phyloP scores from a whole-genome alignment of 2,113 vertebrate species.

The Nyctereutes procyonoides region DNA sequence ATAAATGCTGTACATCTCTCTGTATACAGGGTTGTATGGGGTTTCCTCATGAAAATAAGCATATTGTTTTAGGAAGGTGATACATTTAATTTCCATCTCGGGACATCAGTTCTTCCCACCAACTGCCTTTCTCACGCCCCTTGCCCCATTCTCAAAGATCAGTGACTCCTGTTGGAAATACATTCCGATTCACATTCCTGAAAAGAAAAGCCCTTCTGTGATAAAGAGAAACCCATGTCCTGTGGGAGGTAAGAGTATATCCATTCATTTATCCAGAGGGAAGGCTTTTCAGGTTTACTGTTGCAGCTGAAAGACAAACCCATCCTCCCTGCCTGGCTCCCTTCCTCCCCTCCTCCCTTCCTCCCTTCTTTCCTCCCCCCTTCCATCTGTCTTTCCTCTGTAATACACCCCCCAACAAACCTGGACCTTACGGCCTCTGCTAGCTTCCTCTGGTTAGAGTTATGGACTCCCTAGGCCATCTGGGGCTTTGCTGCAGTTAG shows the following conservation, averaged over 20 bases:
- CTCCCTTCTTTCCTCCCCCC: background rate
- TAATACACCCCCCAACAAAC: background rate
- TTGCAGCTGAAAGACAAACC: constrained; percentile 50
- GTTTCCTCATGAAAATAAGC: constrained; percentile 45
- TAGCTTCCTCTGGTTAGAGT: background rate
- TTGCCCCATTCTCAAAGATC: constrained; percentile 35
- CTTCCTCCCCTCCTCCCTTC: background rate
- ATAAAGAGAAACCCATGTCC: constrained; percentile 33
- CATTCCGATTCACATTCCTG: constrained; percentile 52
- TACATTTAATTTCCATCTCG: background rate
- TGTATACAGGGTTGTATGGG: background rate
- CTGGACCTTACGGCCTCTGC: background rate
- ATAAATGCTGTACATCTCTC: background rate
- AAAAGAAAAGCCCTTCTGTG: constrained; percentile 72
- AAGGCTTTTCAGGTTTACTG: constrained; percentile 65
- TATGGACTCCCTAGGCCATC: background rate
- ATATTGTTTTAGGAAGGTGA: constrained; percentile 8
- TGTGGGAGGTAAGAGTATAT: constrained; percentile 33
- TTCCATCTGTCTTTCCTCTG: background rate
- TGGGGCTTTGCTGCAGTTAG: background rate
- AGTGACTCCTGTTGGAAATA: constrained; percentile 44
- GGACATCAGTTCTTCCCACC: constrained; percentile 18
- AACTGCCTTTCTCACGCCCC: constrained; percentile 67
- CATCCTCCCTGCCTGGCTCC: background rate
- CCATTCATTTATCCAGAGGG: constrained; percentile 34